Conservation (phyloP, 2,797 vertebrate species). For the Sylvilagus floridanus region DNA sequence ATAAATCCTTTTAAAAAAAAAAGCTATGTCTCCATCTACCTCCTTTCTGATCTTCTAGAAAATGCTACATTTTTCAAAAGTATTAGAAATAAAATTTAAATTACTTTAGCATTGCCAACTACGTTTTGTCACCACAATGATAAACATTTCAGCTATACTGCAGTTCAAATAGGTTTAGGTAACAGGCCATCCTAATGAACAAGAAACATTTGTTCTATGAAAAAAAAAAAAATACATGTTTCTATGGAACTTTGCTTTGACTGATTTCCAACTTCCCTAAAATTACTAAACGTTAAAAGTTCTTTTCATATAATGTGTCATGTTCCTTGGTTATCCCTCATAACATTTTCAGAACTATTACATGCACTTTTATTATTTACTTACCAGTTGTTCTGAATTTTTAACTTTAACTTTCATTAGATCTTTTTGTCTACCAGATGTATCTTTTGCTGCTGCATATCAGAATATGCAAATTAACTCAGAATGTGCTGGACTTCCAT, state of each 20-base stretch:
- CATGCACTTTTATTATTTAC: slow-evolving; percentile 31
- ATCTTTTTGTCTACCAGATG: slow-evolving; percentile 7
- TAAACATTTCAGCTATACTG: slow-evolving; percentile 53
- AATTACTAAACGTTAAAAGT: slow-evolving; percentile 65
- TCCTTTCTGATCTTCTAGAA: slow-evolving; percentile 37
- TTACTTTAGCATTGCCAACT: slow-evolving; percentile 12
- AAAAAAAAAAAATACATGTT: slow-evolving; percentile 1
- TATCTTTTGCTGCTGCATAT: slow-evolving; percentile 51
- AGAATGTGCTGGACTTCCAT: slow-evolving; percentile 23
- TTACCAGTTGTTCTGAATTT: slow-evolving; percentile 13
- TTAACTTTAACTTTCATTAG: slow-evolving; percentile 35
- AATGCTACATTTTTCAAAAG: slow-evolving; percentile 60
- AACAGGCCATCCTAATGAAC: background rate
- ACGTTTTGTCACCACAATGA: slow-evolving; percentile 46
- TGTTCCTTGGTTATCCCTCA: background rate
- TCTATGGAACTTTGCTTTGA: background rate
- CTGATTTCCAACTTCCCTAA: slow-evolving; percentile 35
- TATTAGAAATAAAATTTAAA: slow-evolving; percentile 50
- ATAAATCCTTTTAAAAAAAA: no score
- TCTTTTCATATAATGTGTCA: slow-evolving; percentile 38
- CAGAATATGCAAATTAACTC: slow-evolving; percentile 49
- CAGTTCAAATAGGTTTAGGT: slow-evolving; percentile 46
- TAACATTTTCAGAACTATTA: slow-evolving; percentile 6
- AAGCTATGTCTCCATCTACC: background rate
- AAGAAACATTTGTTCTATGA: slow-evolving; percentile 3